These are phyloP conservation scores for Hydrolagus affinis DNA, from an alignment of 2,113 vertebrate genomes.

Conservation along the genomic window DNA sequence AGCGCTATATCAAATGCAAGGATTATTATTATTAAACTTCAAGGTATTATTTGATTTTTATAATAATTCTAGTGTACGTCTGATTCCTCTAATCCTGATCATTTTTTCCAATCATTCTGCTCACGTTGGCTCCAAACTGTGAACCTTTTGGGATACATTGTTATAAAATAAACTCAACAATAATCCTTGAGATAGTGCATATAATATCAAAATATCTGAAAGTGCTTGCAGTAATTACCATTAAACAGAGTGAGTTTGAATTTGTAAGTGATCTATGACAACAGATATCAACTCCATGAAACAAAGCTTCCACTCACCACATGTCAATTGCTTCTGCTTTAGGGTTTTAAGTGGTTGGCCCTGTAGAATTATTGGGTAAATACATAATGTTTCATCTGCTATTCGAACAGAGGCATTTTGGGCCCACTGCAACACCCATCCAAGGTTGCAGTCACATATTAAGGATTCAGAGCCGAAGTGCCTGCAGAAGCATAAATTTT, in stretches of 20 bases:
- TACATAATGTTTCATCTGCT: slow-evolving; percentile 66
- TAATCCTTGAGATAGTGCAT: no score
- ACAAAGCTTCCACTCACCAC: slow-evolving; percentile 56
- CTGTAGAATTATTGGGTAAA: slow-evolving; percentile 63
- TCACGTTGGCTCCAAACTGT: no score
- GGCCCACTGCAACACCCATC: slow-evolving; percentile 73
- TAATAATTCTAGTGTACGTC: no score
- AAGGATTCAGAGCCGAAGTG: slow-evolving; percentile 72
- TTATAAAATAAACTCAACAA: background rate
- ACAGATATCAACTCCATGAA: background rate
- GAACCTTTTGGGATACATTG: background rate
- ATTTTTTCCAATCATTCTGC: no score
- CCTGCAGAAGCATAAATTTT: slow-evolving; percentile 45
- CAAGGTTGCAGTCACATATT: slow-evolving; percentile 82
- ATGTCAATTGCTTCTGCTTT: slow-evolving; percentile 65
- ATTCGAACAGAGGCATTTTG: slow-evolving; percentile 59
- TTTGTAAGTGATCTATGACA: no score
- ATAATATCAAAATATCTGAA: no score
- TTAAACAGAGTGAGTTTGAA: no score
- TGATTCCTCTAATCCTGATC: no score
- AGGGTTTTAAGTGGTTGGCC: slow-evolving; percentile 64
- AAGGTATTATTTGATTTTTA: no score
- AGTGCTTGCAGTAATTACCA: no score
- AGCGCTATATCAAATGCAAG: no score
- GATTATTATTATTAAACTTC: no score